Evolutionary conservation across 2,113 vertebrate genomes (phyloP).

Genomic region (Oncorhynchus nerka): DNA sequence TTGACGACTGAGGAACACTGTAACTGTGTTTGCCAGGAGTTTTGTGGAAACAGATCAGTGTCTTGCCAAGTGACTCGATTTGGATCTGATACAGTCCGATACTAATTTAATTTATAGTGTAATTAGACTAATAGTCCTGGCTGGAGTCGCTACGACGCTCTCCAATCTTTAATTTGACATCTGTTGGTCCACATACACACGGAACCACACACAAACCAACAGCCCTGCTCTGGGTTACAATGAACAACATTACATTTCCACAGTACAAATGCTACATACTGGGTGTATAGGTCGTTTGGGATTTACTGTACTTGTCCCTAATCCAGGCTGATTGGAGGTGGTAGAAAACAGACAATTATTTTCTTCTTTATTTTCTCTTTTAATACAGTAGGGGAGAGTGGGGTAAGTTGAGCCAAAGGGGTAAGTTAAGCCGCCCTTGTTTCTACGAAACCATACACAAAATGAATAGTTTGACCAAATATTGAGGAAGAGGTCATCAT

Average conservation of each 20-base stretch:
- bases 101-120: constrained; percentile 50
- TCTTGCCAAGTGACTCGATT: constrained; percentile 39
- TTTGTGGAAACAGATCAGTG: neutral
- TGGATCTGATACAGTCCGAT: constrained; percentile 44
- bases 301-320: no score
- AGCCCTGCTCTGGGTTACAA: neutral
- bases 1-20: constrained; percentile 40
- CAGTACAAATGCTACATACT: neutral
- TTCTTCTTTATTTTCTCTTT: no score
- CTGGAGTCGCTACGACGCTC: constrained; percentile 24
- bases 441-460: no score
- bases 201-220: constrained; percentile 19
- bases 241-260: neutral
- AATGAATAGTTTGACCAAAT: no score
- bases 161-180: constrained; percentile 56
- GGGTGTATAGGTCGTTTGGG: no score
- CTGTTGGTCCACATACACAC: constrained; percentile 40
- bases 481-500: no score
- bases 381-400: no score
- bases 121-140: constrained; percentile 60
- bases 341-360: no score
- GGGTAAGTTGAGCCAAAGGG: no score
- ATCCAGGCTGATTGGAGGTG: no score
- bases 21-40: constrained; percentile 10
- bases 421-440: no score